Percentiles rank a stretch among this genome's conserved stretches.
Conservation (phyloP, 2,113 vertebrate genomes). For the Panthera uncia region DNA sequence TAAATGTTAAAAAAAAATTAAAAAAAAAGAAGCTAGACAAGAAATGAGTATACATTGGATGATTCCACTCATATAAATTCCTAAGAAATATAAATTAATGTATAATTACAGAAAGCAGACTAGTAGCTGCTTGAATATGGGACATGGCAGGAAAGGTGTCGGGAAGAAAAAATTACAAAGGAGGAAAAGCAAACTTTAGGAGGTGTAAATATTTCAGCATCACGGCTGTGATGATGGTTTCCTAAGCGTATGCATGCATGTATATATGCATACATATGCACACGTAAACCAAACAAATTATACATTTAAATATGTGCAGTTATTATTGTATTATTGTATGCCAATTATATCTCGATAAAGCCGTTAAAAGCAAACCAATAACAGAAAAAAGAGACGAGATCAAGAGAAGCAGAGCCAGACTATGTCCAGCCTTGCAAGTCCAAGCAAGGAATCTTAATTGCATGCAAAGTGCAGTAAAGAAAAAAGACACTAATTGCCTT, state of each 20-base stretch:
- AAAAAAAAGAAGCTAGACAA: background rate
- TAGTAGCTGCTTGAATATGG: background rate
- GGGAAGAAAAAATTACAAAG: background rate
- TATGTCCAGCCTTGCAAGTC: background rate
- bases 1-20: too few species aligned
- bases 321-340: background rate
- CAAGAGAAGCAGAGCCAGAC: background rate
- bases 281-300: background rate
- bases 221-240: background rate
- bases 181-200: background rate
- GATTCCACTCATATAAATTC: background rate
- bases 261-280: rapidly evolving
- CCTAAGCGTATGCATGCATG: background rate
- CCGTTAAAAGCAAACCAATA: background rate
- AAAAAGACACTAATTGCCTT: background rate
- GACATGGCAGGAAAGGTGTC: background rate
- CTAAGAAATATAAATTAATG: background rate
- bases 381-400: background rate
- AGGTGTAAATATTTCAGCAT: background rate
- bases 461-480: background rate
- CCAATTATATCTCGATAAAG: background rate
- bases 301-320: background rate
- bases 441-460: background rate
- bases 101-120: background rate
- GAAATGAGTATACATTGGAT: background rate